Conservation (phyloP, 2,888 invertebrate genomes). For the Neoscelio sp. region DNA sequence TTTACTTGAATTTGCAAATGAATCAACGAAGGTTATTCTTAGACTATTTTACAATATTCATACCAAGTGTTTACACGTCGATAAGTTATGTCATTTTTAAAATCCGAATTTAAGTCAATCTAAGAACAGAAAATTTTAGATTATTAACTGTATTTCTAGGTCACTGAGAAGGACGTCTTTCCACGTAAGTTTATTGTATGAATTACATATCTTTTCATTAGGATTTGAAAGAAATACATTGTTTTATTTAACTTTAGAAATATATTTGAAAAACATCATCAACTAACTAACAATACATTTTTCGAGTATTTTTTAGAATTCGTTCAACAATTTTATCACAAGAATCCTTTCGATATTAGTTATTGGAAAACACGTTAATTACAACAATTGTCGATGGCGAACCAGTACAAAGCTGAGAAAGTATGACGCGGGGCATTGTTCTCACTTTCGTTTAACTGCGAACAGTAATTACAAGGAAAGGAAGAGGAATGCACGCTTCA, state of each 20-base stretch:
- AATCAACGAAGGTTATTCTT: slow-evolving; percentile 19
- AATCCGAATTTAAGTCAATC: too few species aligned
- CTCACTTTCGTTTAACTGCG: slow-evolving; percentile 53
- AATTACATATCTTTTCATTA: too few species aligned
- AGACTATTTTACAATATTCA: slow-evolving; percentile 15
- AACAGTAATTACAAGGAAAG: slow-evolving; percentile 34
- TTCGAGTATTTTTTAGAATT: slow-evolving; percentile 3
- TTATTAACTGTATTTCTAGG: too few species aligned
- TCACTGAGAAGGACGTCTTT: too few species aligned
- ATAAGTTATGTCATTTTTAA: too few species aligned
- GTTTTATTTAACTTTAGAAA: too few species aligned
- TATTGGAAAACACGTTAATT: slow-evolving; percentile 40
- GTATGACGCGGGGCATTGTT: slow-evolving; percentile 47
- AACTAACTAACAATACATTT: too few species aligned
- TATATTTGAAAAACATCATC: too few species aligned
- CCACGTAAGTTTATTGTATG: too few species aligned
- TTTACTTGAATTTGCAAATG: slow-evolving; percentile 28
- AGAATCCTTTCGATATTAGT: slow-evolving; percentile 13
- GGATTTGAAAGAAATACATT: too few species aligned
- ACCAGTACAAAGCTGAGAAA: slow-evolving; percentile 14
- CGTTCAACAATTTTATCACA: slow-evolving; percentile 22
- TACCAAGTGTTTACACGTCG: too few species aligned
- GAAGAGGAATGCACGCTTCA: slow-evolving; percentile 48
- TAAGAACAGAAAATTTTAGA: too few species aligned
- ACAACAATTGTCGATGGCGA: slow-evolving; percentile 31